Evolutionary conservation across 2,888 invertebrate genomes (phyloP).

Genomic region (Melangyna quadrimaculata): DNA sequence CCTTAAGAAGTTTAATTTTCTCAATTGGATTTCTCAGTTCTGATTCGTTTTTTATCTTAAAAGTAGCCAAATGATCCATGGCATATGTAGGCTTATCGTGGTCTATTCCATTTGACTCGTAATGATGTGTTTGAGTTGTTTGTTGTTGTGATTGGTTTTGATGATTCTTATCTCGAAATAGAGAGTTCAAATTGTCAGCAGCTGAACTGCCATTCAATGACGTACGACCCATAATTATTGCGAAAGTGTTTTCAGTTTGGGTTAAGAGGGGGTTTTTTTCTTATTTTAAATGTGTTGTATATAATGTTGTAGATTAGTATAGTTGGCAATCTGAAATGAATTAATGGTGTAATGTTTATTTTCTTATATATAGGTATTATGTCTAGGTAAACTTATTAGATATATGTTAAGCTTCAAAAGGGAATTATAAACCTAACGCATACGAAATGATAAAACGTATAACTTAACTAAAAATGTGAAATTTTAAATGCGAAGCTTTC

Average conservation of each 20-base stretch:
- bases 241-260: background rate
- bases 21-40: constrained; percentile 94
- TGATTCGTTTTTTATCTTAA: constrained; percentile 94
- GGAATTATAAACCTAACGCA: no score
- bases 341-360: background rate
- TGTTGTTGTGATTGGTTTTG: constrained; percentile 23
- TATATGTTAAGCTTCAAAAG: no score
- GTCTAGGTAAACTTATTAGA: no score
- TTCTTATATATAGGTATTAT: background rate
- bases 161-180: constrained; percentile 43
- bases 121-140: background rate
- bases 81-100: constrained; percentile 88
- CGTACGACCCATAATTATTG: constrained; percentile 45
- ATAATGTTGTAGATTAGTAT: background rate
- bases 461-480: no score
- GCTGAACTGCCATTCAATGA: constrained; percentile 51
- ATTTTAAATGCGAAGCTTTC: no score
- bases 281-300: constrained; percentile 1
- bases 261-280: background rate
- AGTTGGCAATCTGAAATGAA: constrained; percentile 32
- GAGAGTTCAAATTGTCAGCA: constrained; percentile 51
- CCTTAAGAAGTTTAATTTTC: constrained; percentile 94
- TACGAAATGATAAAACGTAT: no score
- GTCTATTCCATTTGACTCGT: constrained; percentile 28
- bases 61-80: constrained; percentile 98